These are phyloP conservation scores for Shinisaurus crocodilurus DNA, from an alignment of 2,113 vertebrate species.

Conservation along the genomic window DNA sequence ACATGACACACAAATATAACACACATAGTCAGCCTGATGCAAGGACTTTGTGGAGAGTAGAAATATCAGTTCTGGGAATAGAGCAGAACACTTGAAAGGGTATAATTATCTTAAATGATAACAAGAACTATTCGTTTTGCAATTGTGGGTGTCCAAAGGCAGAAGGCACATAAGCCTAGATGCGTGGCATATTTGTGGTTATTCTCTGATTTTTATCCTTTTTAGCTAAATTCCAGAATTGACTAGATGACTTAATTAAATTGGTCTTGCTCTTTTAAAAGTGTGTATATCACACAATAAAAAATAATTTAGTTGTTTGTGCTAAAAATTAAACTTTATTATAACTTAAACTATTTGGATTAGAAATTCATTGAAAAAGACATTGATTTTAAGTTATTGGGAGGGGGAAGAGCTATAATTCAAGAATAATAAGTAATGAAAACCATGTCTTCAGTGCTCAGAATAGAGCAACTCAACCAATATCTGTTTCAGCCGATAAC, in stretches of 20 bases:
- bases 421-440: conserved; percentile 8
- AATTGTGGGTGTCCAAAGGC: background rate
- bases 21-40: conserved; percentile 27
- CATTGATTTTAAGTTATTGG: background rate
- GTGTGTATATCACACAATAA: background rate
- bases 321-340: background rate
- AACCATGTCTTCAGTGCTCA: background rate
- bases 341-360: background rate
- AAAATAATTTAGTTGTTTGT: conserved; percentile 46
- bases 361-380: background rate
- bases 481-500: background rate
- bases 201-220: background rate
- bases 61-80: conserved; percentile 26
- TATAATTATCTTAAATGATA: conserved; percentile 39
- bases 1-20: background rate
- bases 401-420: background rate
- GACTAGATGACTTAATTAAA: too few species aligned
- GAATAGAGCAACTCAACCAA: background rate
- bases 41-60: conserved; percentile 27
- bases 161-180: background rate
- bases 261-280: conserved; percentile 32
- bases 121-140: conserved; percentile 31
- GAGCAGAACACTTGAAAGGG: conserved; percentile 32
- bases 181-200: conserved; percentile 1
- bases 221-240: too few species aligned